Conservation (phyloP, 2,888 invertebrate genomes). For the Furcula furcula region DNA sequence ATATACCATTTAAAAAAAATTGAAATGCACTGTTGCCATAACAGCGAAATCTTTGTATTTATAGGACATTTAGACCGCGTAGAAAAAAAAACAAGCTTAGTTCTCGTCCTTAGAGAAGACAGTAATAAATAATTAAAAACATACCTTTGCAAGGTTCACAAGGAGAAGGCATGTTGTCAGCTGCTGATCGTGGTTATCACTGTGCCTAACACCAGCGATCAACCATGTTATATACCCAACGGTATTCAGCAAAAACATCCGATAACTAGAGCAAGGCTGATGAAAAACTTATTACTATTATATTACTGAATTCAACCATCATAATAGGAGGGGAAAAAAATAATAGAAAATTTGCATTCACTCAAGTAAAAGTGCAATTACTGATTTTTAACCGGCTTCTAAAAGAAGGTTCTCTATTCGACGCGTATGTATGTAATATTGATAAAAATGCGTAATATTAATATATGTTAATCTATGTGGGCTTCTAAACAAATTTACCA, state of each 20-base stretch:
- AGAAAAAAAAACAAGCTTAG: too few species aligned
- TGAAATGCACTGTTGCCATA: too few species aligned
- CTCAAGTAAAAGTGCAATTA: neutral
- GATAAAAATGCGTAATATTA: too few species aligned
- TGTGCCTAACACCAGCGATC: constrained; percentile 36
- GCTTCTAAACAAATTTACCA: too few species aligned
- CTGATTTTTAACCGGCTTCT: too few species aligned
- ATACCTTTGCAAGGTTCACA: constrained; percentile 83
- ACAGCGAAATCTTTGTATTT: too few species aligned
- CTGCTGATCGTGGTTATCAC: constrained; percentile 23
- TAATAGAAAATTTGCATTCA: constrained; percentile 2
- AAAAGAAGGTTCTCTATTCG: too few species aligned
- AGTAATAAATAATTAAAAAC: constrained; percentile 17
- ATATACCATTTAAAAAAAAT: too few species aligned
- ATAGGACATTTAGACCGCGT: too few species aligned
- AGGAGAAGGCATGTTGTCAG: constrained; percentile 74
- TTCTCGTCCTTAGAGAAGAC: too few species aligned
- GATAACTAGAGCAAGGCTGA: constrained; percentile 59
- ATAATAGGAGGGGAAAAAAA: constrained; percentile 14
- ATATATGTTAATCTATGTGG: too few species aligned
- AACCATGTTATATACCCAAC: constrained; percentile 52
- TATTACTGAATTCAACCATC: constrained; percentile 18
- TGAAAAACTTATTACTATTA: constrained; percentile 42
- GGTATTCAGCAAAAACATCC: constrained; percentile 48
- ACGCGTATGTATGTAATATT: too few species aligned